These are phyloP conservation scores for Macropis europaea DNA, from an alignment of 2,888 invertebrate species.

Conservation along the genomic window DNA sequence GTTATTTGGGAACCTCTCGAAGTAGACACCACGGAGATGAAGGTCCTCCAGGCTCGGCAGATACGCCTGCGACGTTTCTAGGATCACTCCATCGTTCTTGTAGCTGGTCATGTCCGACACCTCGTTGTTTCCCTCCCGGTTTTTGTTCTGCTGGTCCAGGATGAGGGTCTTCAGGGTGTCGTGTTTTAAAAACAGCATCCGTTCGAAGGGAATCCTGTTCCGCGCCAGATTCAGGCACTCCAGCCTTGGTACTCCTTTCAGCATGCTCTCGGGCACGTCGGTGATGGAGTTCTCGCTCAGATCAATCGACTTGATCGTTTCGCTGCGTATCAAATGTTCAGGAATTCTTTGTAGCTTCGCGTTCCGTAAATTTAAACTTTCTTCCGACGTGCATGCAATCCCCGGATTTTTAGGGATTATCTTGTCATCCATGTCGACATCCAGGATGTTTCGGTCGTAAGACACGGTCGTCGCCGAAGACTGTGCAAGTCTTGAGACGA, in stretches of 20 bases:
- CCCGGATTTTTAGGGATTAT: no score
- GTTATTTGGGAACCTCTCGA: background rate
- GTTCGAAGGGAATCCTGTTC: background rate
- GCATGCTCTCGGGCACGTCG: background rate
- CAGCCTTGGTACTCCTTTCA: slow-evolving; percentile 1
- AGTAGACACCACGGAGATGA: background rate
- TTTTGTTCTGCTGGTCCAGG: background rate
- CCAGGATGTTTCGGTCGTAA: background rate
- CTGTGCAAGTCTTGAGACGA: no score
- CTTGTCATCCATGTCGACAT: background rate
- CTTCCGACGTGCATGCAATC: background rate
- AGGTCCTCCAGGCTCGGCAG: slow-evolving; percentile 16
- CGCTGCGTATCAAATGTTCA: background rate
- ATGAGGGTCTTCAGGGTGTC: background rate
- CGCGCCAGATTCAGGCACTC: slow-evolving; percentile 16
- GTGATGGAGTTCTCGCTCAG: background rate
- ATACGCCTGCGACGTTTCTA: no score
- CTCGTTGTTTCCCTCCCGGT: accelerated
- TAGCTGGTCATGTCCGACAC: accelerated
- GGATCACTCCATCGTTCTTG: no score
- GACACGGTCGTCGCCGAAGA: no score
- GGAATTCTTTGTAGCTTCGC: background rate
- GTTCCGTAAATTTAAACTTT: background rate
- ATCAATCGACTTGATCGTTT: background rate
- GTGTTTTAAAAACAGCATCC: background rate